A percentile compares a stretch with the other conserved stretches of the same genome.
Conservation (phyloP, 2,797 vertebrate species). For the Cossypha heuglini region DNA sequence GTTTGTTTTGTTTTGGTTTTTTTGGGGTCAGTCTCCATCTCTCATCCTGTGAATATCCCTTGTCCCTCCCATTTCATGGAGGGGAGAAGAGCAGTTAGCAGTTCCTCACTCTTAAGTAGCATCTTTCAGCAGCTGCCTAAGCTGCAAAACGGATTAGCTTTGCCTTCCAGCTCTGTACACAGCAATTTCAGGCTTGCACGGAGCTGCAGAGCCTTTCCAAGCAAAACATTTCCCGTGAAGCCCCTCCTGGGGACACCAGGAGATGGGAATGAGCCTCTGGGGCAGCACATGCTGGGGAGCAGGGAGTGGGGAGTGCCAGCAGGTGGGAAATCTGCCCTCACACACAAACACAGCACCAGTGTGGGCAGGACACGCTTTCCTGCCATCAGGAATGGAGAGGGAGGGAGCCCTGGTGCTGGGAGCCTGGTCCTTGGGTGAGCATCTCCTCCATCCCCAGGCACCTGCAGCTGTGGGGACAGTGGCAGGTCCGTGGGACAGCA, state of each 20-base stretch:
- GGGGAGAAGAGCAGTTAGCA: background rate
- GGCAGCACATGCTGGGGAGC: background rate
- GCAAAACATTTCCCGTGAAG: background rate
- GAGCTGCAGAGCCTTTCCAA: background rate
- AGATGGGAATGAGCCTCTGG: background rate
- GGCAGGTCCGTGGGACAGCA: background rate
- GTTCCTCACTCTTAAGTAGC: background rate
- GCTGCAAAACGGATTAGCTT: constrained; percentile 4
- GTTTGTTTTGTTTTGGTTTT: background rate
- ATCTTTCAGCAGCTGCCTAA: constrained; percentile 6
- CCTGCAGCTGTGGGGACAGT: rapidly evolving
- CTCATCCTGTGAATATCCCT: background rate
- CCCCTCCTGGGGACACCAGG: background rate
- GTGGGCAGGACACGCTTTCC: background rate
- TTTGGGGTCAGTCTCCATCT: background rate
- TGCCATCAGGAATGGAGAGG: background rate
- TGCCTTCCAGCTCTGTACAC: constrained; percentile 16
- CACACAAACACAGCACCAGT: rapidly evolving
- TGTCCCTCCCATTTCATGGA: background rate
- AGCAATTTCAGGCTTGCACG: background rate
- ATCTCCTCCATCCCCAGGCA: background rate
- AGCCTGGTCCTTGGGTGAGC: background rate
- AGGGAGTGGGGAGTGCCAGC: background rate
- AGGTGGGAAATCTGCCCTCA: background rate
- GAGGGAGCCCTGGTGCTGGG: background rate